phyloP scores from a whole-genome alignment of 2,888 invertebrate genomes.

The Ornithoptera alexandrae region DNA sequence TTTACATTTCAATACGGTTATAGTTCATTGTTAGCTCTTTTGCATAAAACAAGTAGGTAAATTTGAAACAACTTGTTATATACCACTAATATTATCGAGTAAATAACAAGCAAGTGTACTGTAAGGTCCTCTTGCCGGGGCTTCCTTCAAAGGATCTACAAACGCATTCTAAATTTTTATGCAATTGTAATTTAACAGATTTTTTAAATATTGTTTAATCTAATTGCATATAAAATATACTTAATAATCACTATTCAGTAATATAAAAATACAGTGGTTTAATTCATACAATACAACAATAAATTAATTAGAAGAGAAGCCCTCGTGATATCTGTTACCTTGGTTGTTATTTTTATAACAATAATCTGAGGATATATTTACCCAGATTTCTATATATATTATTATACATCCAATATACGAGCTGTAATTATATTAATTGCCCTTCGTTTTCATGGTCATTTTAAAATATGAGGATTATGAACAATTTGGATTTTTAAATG shows the following conservation, averaged over 20 bases:
- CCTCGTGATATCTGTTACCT: not conserved
- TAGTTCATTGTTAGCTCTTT: slow-evolving; percentile 15
- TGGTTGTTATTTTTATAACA: not conserved
- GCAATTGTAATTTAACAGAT: not conserved
- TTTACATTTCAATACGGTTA: slow-evolving; percentile 18
- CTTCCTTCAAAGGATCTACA: not conserved
- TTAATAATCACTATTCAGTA: too few relatives aligned
- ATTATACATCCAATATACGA: not conserved
- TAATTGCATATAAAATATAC: too few relatives aligned
- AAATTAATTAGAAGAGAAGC: not conserved
- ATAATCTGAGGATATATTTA: not conserved
- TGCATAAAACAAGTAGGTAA: not conserved
- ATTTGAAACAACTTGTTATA: not conserved
- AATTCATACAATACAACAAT: not conserved
- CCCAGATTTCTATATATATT: not conserved
- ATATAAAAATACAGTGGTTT: not conserved
- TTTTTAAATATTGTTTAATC: too few relatives aligned
- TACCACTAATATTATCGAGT: not conserved
- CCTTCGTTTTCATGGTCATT: rapidly evolving
- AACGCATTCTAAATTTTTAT: not conserved
- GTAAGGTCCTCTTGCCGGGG: too few relatives aligned
- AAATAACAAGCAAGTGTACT: not conserved
- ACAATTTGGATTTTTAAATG: not conserved
- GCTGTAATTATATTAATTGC: not conserved
- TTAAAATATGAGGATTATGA: not conserved